phyloP scores from a whole-genome alignment of 2,888 invertebrate species.

The Drosophila prostipennis region DNA sequence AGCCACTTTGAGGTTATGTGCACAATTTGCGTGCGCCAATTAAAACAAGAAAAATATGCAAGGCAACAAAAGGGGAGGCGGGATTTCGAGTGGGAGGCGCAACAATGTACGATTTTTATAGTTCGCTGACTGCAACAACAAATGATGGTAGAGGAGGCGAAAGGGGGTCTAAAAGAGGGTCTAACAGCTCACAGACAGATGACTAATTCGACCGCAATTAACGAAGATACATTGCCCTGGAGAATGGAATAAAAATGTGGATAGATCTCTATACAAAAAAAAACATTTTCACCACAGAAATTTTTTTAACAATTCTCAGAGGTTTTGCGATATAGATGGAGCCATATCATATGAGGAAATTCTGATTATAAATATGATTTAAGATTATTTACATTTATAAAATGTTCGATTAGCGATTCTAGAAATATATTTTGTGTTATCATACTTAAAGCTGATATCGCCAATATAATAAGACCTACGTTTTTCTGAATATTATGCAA shows the following conservation, averaged over 20 bases:
- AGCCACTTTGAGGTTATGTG: slow-evolving; percentile 69
- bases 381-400: too few relatives aligned
- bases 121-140: slow-evolving; percentile 52
- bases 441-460: too few relatives aligned
- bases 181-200: slow-evolving; percentile 27
- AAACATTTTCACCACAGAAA: background rate
- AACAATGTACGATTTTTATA: slow-evolving; percentile 60
- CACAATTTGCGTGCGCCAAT: slow-evolving; percentile 75
- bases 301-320: background rate
- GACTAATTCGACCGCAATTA: slow-evolving; percentile 19
- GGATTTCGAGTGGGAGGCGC: slow-evolving; percentile 24
- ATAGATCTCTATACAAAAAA: background rate
- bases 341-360: background rate
- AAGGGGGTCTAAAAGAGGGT: background rate
- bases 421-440: too few relatives aligned
- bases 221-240: slow-evolving; percentile 26
- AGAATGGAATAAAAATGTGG: background rate
- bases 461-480: too few relatives aligned
- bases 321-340: background rate
- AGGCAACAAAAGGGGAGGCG: slow-evolving; percentile 2
- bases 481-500: too few relatives aligned
- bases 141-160: background rate
- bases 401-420: too few relatives aligned
- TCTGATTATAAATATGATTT: background rate
- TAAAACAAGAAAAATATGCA: slow-evolving; percentile 52